A percentile compares a stretch with the other conserved stretches of the same genome.
Evolutionary conservation across 2,797 vertebrate genomes (phyloP).

Genomic region (Betta splendens): DNA sequence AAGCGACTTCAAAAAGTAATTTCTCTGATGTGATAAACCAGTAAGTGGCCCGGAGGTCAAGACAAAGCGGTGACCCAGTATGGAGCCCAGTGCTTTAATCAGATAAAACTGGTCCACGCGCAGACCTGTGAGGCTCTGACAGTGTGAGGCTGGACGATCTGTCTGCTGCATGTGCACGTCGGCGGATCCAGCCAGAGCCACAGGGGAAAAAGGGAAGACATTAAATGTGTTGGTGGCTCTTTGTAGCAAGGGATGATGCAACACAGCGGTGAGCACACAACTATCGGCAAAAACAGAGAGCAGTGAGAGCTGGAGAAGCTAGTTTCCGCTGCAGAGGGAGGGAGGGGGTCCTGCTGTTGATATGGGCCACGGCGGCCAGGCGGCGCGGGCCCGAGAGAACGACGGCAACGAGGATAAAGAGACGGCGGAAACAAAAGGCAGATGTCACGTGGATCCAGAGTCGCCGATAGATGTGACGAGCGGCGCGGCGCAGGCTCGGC

Average conservation of each 20-base stretch:
- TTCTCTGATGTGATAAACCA: too few relatives aligned
- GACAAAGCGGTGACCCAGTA: conserved; percentile 53
- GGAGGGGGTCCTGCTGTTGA: conserved; percentile 47
- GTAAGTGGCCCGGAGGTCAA: conserved; percentile 34
- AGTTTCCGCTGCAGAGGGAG: conserved; percentile 32
- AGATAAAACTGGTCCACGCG: conserved; percentile 66
- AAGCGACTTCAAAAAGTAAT: neutral
- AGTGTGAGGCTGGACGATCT: conserved; percentile 45
- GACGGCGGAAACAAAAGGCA: conserved; percentile 66
- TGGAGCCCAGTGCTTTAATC: conserved; percentile 53
- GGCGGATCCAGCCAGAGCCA: conserved; percentile 35
- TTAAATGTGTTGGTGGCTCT: conserved; percentile 40
- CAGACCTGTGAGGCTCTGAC: conserved; percentile 52
- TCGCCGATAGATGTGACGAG: conserved; percentile 70
- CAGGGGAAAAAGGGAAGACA: conserved; percentile 25
- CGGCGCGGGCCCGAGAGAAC: conserved; percentile 47
- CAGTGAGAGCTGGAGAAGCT: conserved; percentile 26
- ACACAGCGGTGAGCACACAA: conserved; percentile 45
- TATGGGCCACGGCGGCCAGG: conserved; percentile 63
- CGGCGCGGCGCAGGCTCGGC: conserved; percentile 45
- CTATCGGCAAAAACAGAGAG: conserved; percentile 38
- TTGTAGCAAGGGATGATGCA: conserved; percentile 33
- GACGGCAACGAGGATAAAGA: conserved; percentile 32
- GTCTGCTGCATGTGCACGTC: conserved; percentile 42
- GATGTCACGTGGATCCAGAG: conserved; percentile 65